Base-by-base conservation (phyloP, 2,888 invertebrate genomes). In the Cheilosia variabilis region DNA sequence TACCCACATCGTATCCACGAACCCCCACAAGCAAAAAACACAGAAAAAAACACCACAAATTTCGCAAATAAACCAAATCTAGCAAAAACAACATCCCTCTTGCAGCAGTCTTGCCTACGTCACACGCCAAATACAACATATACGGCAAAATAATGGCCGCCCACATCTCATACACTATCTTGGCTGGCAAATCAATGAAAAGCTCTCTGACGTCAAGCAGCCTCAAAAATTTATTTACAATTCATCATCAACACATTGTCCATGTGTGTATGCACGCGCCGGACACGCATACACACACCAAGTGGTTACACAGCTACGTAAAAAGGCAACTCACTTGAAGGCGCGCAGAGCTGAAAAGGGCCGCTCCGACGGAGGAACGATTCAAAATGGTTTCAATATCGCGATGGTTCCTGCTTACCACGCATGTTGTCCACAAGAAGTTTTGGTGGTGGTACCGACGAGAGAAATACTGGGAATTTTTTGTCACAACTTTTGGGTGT, bases 201-300 rank as follows among this genome's bases (percentile, higher is more conserved):
- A 83, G 83, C 83, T 83, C 45, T 68, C 72, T 83, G 83, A 83
- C 83, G 83, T 83, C 83, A 83, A 83, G 50, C 73, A 52, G 79
- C 83, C 68, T 43, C 55, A 62, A 76, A 76, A 57, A 73, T 78
- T 50, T 83, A 83, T 83, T 79, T 68, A 79, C 79, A 71, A 83
- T 83, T 78, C 73, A 83, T 68, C 57, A 68, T 77, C 66, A 77
- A 77, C 66, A 66, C 63, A 77, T 65, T 50, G 53, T 66, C 43
- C 34, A 41, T 66, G 60, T 66, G 77, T 77, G 17, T 68, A 27
- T 82, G 17, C 37, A n/a, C 24, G 52, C 27, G 22, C 24, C 22
- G 27, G 13, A 15, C 24, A 55, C 37, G 19, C 43, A 50, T 34
- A 47, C 31, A 24, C 19, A 10, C 19, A 17, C 60, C 47, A 27